These are phyloP conservation scores for Mus musculus DNA, from an alignment of 2,113 vertebrate species.

Conservation along the genomic window GRCm39 chrX:154119501-154120000, in stretches of 20 bases:
- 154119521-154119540: too few species aligned
- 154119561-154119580: too few species aligned
- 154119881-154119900: constrained; percentile 55
- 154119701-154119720: background rate
- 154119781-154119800: constrained; percentile 7
- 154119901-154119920: constrained; percentile 53
- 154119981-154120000: constrained; percentile 39
- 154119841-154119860: constrained; percentile 19
- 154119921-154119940: constrained; percentile 37
- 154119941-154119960: constrained; percentile 42
- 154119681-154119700: constrained; percentile 23
- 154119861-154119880: constrained; percentile 43
- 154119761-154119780: constrained; percentile 39
- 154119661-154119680: constrained; percentile 40
- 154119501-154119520: too few species aligned
- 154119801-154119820: constrained; percentile 49
- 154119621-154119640: constrained; percentile 42
- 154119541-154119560: too few species aligned
- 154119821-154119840: constrained; percentile 40
- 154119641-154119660: background rate
- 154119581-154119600: background rate
- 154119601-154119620: constrained; percentile 50
- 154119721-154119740: constrained; percentile 35
- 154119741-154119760: constrained; percentile 58
- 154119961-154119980: constrained; percentile 45